These are phyloP conservation scores for Alectura lathami DNA, from an alignment of 2,113 vertebrate species.

Conservation along the genomic window DNA sequence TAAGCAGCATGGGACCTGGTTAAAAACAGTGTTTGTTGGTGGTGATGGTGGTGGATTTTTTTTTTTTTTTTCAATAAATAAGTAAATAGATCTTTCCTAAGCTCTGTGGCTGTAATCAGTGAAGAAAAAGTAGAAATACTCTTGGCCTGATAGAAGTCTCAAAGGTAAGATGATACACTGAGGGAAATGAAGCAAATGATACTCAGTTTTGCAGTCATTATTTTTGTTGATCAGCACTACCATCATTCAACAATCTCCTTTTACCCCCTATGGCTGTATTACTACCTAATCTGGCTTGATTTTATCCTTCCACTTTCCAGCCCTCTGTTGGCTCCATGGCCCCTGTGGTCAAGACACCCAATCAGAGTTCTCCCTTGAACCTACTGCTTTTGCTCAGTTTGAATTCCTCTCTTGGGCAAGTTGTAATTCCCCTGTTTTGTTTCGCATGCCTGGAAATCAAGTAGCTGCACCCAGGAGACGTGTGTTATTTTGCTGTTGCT, in stretches of 20 bases:
- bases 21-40: neutral
- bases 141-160: neutral
- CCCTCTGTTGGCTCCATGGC: neutral
- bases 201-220: neutral
- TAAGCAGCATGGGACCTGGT: neutral
- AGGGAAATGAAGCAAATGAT: neutral
- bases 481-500: fast-evolving
- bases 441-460: neutral
- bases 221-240: neutral
- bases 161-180: neutral
- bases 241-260: neutral
- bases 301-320: neutral
- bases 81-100: neutral
- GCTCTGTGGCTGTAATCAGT: neutral
- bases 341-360: neutral
- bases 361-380: neutral
- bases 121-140: neutral
- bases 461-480: neutral
- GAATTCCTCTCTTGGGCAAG: neutral
- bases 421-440: neutral
- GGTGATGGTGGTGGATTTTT: neutral
- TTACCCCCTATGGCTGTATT: neutral
- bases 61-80: neutral
- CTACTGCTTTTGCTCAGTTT: neutral
- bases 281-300: neutral